These are phyloP conservation scores for Drosophila sturtevanti DNA, from an alignment of 1,140 invertebrate species.

Conservation along the genomic window DNA sequence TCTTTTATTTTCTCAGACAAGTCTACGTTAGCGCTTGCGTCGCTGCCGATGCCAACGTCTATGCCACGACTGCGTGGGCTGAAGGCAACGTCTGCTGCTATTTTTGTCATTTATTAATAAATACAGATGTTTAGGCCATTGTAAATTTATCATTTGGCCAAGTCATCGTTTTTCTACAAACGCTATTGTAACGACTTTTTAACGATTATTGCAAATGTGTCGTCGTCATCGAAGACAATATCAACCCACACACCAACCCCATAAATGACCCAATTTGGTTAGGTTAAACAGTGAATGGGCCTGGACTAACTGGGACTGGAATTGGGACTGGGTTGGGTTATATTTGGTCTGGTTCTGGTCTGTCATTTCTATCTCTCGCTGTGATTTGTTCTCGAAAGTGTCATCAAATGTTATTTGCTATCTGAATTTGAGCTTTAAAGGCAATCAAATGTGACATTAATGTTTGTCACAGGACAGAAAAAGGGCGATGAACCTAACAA, in stretches of 20 bases:
- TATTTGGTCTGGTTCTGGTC: neutral
- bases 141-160: conserved; percentile 38
- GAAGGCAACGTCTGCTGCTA: conserved; percentile 51
- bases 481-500: conserved; percentile 37
- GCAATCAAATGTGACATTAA: conserved; percentile 26
- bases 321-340: neutral
- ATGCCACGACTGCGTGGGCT: conserved; percentile 16
- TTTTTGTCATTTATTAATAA: conserved; percentile 51
- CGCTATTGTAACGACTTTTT: conserved; percentile 71
- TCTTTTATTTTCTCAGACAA: conserved; percentile 16
- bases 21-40: conserved; percentile 35
- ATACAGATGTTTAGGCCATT: conserved; percentile 56
- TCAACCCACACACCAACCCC: conserved; percentile 66
- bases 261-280: conserved; percentile 77
- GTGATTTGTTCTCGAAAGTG: conserved; percentile 39
- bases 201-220: conserved; percentile 70
- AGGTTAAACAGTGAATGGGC: conserved; percentile 51
- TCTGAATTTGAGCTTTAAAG: conserved; percentile 31
- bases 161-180: conserved; percentile 71
- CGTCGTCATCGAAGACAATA: conserved; percentile 38
- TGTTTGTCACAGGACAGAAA: neutral
- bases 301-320: conserved; percentile 35
- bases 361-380: conserved; percentile 16
- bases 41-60: conserved; percentile 5
- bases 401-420: conserved; percentile 3